Evolutionary conservation across 2,797 vertebrate species (phyloP), one percentile per base, ranked within the genome.

Genomic region (Propithecus perrieri): DNA sequence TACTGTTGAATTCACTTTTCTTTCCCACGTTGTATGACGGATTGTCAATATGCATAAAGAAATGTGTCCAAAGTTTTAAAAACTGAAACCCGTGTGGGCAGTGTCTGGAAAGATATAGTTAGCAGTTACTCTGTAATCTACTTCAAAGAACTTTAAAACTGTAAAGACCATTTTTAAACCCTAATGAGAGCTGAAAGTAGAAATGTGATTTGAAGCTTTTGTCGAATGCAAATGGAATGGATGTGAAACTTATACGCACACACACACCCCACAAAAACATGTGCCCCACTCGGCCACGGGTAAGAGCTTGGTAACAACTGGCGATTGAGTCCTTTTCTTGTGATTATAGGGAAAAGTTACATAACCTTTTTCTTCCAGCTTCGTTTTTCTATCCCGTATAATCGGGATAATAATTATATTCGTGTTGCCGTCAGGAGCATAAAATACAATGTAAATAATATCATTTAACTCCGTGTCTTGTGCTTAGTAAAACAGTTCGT

Each of bases 261-360:
- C 50, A 2, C 38, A 20, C 50, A 11, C 24, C 24, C 28, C 15
- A 50, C 14, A 59, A 18, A 85, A 20, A 26, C 12, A 0, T 0
- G 11, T 1, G 2, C 3, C 3, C 3, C 1, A 7, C 38, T 8
- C 10, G 28, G 53, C 67, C 5, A 2, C 28, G 8, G 12, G 13
- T 7, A 50, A 41, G 22, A 18, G 35, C 38, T 7, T 9, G 8
- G 50, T n/a, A 8, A 50, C 11, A 0, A 4, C 2, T 4, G 5
- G 4, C 0, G 28, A 28, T 5, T 2, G 6, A 48, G 17, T 5
- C 59, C 10, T 85, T 35, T 35, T 33, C 61, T 12, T 41, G 61
- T 9, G 8, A 43, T 50, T 80, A 24, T 7, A 12, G 43, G 22
- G 10, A 85, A 79, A 85, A 79, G 35, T 63, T 35, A 85, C 24